Base-by-base conservation (phyloP, 2,797 vertebrate genomes). In the Sciaenops ocellatus region DNA sequence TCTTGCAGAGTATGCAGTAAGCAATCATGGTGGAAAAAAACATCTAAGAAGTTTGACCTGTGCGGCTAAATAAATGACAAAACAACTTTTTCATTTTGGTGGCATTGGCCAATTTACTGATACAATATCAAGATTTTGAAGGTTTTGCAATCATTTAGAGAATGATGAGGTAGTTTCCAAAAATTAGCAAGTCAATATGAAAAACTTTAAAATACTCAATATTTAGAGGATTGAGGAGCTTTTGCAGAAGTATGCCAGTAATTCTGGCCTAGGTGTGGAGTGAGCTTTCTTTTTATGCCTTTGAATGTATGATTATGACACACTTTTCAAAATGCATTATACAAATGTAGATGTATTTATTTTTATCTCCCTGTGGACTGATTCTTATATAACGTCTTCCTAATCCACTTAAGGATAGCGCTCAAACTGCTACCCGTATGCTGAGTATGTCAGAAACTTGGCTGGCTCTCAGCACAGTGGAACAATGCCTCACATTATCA, bases 381-480 rank as follows among this genome's bases (percentile, higher is more conserved):
- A 20, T 60, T 62, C 18, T 52, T 50, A 50, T 59, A 5, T 46
- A 48, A 59, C n/a, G 4, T 55, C 46, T 38, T 63, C 26, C 55
- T 55, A 55, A 50, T 26, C 44, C 41, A 48, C 44, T 38, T 62
- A 28, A 68, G 75, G 52, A 47, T 42, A 62, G 41, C 13, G 3
- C 28, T 63, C 28, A 38, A 22, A 17, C 46, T 51, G 50, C 61
- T 73, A 41, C 38, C 57, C 71, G 57, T n/a, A 15, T 62, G 24
- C 69, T 65, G 71, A 79, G 63, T 62, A 9, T 47, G 55, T 65
- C 57, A 77, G 30, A 68, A 67, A 78, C 54, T 18, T 18, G 54
- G 50, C 74, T 60, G 22, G 42, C 18, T 57, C 41, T 62, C 34
- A 44, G 47, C 65, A 60, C 51, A 28, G 15, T 80, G 59, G 7